Conservation (phyloP, 2,113 vertebrate species). For the Guaruba guarouba region DNA sequence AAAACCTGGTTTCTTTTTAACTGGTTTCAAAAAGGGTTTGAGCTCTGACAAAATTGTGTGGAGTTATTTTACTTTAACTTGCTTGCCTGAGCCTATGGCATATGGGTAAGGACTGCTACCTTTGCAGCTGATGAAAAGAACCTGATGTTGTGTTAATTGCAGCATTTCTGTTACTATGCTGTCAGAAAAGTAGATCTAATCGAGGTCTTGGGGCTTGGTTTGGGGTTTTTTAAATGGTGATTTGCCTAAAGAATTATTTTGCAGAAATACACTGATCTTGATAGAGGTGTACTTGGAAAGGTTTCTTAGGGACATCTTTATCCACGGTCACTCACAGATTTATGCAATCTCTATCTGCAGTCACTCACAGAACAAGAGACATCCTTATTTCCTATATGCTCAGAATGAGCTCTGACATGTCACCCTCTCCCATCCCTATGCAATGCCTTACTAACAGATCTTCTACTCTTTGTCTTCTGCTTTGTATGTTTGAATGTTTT, state of each 20-base stretch:
- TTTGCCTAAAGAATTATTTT: neutral
- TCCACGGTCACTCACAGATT: neutral
- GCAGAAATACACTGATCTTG: neutral
- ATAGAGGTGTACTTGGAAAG: neutral
- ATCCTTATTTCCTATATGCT: neutral
- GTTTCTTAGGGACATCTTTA: neutral
- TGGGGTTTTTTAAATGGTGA: neutral
- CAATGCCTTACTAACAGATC: neutral
- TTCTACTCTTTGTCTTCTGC: neutral
- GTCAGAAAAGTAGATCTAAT: neutral
- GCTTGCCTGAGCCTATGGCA: neutral
- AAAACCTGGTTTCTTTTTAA: neutral
- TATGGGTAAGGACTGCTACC: neutral
- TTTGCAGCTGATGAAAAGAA: neutral
- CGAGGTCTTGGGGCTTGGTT: neutral
- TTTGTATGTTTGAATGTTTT: neutral
- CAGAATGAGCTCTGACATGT: neutral
- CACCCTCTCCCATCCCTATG: neutral
- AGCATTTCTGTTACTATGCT: neutral
- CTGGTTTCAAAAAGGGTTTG: neutral
- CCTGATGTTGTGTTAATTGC: neutral
- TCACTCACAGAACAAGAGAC: accelerated
- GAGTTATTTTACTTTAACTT: neutral
- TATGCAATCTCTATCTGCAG: neutral
- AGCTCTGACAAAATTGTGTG: neutral